Base-by-base conservation (phyloP, 2,797 vertebrate species). In the Setipinna tenuifilis region DNA sequence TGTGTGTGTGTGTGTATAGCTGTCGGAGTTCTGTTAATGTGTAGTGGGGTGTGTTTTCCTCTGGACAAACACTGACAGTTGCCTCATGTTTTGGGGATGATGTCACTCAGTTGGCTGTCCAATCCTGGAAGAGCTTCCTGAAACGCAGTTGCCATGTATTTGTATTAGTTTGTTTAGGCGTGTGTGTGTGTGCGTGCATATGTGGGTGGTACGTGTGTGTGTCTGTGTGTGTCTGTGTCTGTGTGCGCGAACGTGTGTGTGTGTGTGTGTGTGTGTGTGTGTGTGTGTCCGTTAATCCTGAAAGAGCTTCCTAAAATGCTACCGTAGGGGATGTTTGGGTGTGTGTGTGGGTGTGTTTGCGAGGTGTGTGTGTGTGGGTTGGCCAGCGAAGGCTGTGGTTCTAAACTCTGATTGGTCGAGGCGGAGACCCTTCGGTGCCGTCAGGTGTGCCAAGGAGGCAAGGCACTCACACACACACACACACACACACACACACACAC, bases 401-500 rank as follows among this genome's bases (percentile, higher is more conserved):
- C 23, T 75, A 28, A 0, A 7, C 17, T 75, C 23, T 75, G 68
- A 41, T 75, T 71, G 28, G 68, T 16, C 28, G 1, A 75, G 68
- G 17, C 16, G 68, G 31, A 75, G 31, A 0, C 31, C 5, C 17
- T 31, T 75, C 3, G 12, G 16, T 35, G 31, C 68, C 68, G 28
- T 16, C n/a, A 65, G 25, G 5, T 68, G 50, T 82, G 65, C 62
- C 62, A 65, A 25, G 10, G 23, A 44, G 28, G n/a, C n/a, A 50
- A 82, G 25, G 71, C 81, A 78, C 54, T 75, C 28, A 21, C 28
- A 14, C 83, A 71, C 25, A 35, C 44, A 83, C 71, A 83, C 65
- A 59, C 62, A 44, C 81, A 83, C 82, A 81, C 57, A 82, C 5
- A 61, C 57, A 44, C 83, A 81, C 19, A 35, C 46, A 84, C 6